A percentile compares a stretch with the other conserved stretches of the same genome.
phyloP scores from a whole-genome alignment of 2,797 vertebrate genomes.

The Salmo trutta region DNA sequence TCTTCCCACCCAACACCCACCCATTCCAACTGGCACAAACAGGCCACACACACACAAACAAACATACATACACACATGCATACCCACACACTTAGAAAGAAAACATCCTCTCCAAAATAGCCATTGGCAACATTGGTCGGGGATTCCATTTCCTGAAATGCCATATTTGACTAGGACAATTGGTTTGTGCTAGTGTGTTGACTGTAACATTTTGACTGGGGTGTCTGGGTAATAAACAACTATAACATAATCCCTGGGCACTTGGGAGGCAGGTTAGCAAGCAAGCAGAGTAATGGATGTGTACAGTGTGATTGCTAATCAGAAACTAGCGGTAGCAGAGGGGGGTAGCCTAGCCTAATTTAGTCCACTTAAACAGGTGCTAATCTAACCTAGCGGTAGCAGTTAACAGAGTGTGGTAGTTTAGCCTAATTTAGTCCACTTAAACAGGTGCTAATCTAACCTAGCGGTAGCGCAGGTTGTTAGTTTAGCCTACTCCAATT shows the following conservation, averaged over 20 bases:
- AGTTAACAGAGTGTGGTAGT: not conserved
- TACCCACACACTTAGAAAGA: not conserved
- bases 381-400: not conserved
- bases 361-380: not conserved
- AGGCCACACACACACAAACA: constrained; percentile 1
- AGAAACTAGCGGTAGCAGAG: not conserved
- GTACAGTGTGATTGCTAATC: not conserved
- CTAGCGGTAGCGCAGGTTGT: not conserved
- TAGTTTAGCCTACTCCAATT: not conserved
- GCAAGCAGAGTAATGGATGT: not conserved
- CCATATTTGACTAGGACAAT: constrained; percentile 21
- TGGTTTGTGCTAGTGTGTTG: not conserved
- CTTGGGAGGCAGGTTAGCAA: not conserved
- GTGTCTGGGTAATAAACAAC: constrained; percentile 2
- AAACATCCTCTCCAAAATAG: no score
- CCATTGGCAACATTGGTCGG: not conserved
- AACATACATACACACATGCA: not conserved
- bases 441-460: not conserved
- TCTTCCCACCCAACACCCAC: constrained; percentile 30
- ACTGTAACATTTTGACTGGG: not conserved
- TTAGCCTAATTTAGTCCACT: no score
- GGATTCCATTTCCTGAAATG: constrained; percentile 13
- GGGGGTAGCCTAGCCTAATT: not conserved
- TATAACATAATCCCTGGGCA: not conserved
- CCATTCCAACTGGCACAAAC: not conserved